phyloP scores from a whole-genome alignment of 1,140 invertebrate genomes.

The Spodoptera frugiperda region DNA sequence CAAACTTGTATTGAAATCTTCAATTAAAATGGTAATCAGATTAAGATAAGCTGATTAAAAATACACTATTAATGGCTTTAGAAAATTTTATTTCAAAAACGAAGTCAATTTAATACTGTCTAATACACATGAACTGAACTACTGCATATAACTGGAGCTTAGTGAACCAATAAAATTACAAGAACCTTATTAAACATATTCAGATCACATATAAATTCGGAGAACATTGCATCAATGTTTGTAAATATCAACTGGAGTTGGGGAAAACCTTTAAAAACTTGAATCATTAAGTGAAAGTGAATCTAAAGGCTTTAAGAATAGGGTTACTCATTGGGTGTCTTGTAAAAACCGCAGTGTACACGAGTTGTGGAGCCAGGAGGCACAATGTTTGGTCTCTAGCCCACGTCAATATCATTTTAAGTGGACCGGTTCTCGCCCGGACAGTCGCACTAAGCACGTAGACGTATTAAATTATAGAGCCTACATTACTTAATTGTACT shows the following conservation, averaged over 20 bases:
- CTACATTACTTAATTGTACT: constrained; percentile 54
- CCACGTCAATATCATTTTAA: constrained; percentile 76
- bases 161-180: constrained; percentile 10
- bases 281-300: constrained; percentile 54
- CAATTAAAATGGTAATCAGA: constrained; percentile 19
- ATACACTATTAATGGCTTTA: constrained; percentile 11
- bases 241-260: background rate
- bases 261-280: constrained; percentile 23
- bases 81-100: background rate
- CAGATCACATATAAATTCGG: background rate
- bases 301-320: constrained; percentile 35
- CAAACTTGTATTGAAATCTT: constrained; percentile 2
- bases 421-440: constrained; percentile 72
- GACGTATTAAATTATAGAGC: constrained; percentile 70
- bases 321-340: constrained; percentile 51
- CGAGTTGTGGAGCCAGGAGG: constrained; percentile 7
- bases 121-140: too few species aligned
- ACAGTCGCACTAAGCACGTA: constrained; percentile 66
- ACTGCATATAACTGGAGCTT: background rate
- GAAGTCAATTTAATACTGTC: too few species aligned
- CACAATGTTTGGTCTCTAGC: constrained; percentile 56
- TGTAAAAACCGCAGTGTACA: constrained; percentile 58
- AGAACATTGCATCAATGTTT: background rate
- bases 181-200: background rate
- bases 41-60: constrained; percentile 22